phyloP scores from a whole-genome alignment of 2,113 vertebrate genomes.

The Benitochromis conjunctus region DNA sequence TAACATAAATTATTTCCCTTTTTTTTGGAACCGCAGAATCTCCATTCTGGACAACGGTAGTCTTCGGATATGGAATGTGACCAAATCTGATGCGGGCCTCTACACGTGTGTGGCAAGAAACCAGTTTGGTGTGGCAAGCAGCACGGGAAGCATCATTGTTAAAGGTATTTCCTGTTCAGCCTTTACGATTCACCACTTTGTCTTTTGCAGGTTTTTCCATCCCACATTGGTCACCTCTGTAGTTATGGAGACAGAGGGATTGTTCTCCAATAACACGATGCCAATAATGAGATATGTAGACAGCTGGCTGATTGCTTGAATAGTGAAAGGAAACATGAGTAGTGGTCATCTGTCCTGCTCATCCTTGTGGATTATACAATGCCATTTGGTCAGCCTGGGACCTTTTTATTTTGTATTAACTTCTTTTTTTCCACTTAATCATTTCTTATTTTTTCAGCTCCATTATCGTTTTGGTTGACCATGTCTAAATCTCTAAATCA shows the following conservation, averaged over 20 bases:
- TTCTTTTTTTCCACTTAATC: not conserved
- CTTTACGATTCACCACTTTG: not conserved
- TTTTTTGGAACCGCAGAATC: slow-evolving; percentile 73
- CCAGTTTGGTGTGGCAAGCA: slow-evolving; percentile 91
- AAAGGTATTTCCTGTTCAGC: slow-evolving; percentile 81
- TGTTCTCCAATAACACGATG: not conserved
- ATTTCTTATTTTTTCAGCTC: not conserved
- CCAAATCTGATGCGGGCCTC: slow-evolving; percentile 84
- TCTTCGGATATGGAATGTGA: slow-evolving; percentile 87
- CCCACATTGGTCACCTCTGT: not conserved
- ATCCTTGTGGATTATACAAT: not conserved
- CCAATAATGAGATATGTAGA: not conserved
- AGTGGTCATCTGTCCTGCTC: not conserved
- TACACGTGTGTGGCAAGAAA: slow-evolving; percentile 93
- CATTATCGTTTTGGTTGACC: not conserved
- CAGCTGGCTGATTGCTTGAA: not conserved
- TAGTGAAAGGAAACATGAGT: not conserved
- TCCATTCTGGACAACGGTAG: slow-evolving; percentile 84
- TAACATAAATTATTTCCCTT: not conserved
- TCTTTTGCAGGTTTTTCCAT: not conserved
- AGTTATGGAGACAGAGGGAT: not conserved
- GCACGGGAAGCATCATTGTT: slow-evolving; percentile 85
- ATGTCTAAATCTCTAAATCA: not conserved
- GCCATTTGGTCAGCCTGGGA: not conserved
- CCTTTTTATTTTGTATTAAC: not conserved